Conservation (phyloP, 2,888 invertebrate species). For the Rhagonycha fulva region DNA sequence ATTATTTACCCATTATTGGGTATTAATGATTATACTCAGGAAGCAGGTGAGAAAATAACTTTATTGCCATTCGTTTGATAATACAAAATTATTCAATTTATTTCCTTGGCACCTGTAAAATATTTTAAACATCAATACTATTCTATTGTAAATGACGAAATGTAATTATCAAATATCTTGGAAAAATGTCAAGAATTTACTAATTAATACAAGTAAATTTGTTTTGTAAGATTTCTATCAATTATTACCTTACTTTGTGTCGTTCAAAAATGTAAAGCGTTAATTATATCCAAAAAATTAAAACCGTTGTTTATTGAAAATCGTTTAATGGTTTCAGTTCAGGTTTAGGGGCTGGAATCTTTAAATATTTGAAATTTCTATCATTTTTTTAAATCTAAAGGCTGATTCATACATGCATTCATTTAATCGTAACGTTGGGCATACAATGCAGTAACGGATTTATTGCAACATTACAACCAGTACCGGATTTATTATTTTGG, state of each 20-base stretch:
- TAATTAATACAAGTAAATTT: neutral
- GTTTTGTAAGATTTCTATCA: neutral
- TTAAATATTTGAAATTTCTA: neutral
- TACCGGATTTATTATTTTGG: too few relatives aligned
- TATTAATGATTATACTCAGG: slow-evolving; percentile 26
- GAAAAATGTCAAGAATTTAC: neutral
- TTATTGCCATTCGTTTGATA: slow-evolving; percentile 19
- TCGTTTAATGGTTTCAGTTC: neutral
- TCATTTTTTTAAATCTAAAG: neutral
- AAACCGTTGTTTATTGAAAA: neutral
- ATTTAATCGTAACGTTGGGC: too few relatives aligned
- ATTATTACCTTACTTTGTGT: neutral
- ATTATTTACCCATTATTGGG: slow-evolving; percentile 29
- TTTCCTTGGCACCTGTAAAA: slow-evolving; percentile 13
- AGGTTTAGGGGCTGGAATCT: neutral
- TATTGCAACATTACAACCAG: too few relatives aligned
- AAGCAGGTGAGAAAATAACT: slow-evolving; percentile 30
- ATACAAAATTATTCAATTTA: slow-evolving; percentile 16
- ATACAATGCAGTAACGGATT: too few relatives aligned
- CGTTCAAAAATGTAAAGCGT: neutral
- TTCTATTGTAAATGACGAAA: neutral
- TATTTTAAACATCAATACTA: slow-evolving; percentile 3
- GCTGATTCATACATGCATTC: too few relatives aligned
- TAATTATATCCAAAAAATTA: neutral
- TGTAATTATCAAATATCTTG: neutral